Evolutionary conservation across 2,797 vertebrate species (phyloP).

Genomic region (Clamator glandarius): DNA sequence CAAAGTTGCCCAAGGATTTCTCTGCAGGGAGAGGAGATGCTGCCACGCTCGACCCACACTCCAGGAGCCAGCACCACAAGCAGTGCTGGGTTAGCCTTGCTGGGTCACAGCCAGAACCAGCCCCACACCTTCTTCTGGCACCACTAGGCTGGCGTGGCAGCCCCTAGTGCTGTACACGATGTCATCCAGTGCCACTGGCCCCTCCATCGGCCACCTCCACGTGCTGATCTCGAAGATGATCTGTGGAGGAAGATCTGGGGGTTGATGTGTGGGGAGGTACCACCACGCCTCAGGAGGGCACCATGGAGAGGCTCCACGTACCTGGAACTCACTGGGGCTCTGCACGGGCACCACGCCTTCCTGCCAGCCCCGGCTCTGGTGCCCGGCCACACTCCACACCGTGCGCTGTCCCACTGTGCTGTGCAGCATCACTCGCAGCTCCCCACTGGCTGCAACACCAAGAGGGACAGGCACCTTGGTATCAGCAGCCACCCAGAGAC

Average conservation of each 20-base stretch:
- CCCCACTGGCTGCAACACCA: slow-evolving; percentile 47
- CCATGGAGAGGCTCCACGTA: background rate
- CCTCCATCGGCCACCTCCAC: slow-evolving; percentile 65
- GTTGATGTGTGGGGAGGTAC: background rate
- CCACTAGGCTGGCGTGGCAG: slow-evolving; percentile 55
- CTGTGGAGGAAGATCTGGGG: slow-evolving; percentile 59
- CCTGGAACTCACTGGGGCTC: slow-evolving; percentile 72
- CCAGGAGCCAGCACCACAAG: background rate
- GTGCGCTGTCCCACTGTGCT: slow-evolving; percentile 33
- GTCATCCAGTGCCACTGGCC: slow-evolving; percentile 87
- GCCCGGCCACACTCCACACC: slow-evolving; percentile 36
- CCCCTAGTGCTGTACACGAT: slow-evolving; percentile 75
- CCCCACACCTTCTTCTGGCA: slow-evolving; percentile 27
- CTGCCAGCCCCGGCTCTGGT: slow-evolving; percentile 59
- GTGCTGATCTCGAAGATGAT: slow-evolving; percentile 86
- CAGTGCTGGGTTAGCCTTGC: background rate
- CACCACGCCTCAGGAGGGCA: too few species aligned
- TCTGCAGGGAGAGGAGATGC: slow-evolving; percentile 13
- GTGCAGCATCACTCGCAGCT: slow-evolving; percentile 67
- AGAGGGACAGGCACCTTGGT: fast-evolving
- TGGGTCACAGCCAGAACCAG: background rate
- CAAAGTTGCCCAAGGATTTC: fast-evolving
- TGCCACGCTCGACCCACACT: background rate
- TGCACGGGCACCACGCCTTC: background rate
- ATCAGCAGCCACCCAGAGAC: background rate